Base-by-base conservation (phyloP, 2,888 invertebrate species). In the Lochmaea crataegi region DNA sequence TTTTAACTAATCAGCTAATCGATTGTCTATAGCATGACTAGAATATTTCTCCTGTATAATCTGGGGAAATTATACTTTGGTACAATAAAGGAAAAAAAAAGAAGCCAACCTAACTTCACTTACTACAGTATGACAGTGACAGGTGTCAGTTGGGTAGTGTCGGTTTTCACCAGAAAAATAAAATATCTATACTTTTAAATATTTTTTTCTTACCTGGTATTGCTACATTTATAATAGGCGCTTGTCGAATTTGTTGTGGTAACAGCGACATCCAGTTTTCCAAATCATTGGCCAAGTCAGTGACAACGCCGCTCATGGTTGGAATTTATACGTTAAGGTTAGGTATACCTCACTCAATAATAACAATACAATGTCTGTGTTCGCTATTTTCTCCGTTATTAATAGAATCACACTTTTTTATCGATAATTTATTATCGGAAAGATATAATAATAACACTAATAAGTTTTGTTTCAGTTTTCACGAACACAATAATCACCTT, bases 261-360 rank as follows among this genome's bases (percentile, higher is more conserved):
- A 94, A 85, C 75, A 89, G 89, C 42, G 88, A 87, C 94, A 94
- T 94, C 94, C 94, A 94, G 78, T 90, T 88, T 82, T 91, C 92
- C 68, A 92, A 85, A 82, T 89, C 86, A 11, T 81, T 79, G 65
- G 81, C 75, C 26, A 79, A 76, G 65, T 75, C 77, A 2, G 14
- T 38, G 2, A 58, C 32, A 16, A 11, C 18, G 42, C 10, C 38
- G 14, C 16, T 18, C 48, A 58, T 68, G 26, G 6, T 22, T n/a
- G 9, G 10, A 10, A n/a, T 41, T 48, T 65, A 32, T 65, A 65
- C 32, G 58, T 51, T n/a, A n/a, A 38, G 2, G 5, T 32, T 32
- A 32, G 2, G 2, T 11, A 12, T 42, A 45, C 5, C 10, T 12
- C 14, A 65, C 4, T 53, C 10, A 53, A 10, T 26, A 45, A 64